phyloP scores from a whole-genome alignment of 2,888 invertebrate species.

The Scaeva pyrastri region DNA sequence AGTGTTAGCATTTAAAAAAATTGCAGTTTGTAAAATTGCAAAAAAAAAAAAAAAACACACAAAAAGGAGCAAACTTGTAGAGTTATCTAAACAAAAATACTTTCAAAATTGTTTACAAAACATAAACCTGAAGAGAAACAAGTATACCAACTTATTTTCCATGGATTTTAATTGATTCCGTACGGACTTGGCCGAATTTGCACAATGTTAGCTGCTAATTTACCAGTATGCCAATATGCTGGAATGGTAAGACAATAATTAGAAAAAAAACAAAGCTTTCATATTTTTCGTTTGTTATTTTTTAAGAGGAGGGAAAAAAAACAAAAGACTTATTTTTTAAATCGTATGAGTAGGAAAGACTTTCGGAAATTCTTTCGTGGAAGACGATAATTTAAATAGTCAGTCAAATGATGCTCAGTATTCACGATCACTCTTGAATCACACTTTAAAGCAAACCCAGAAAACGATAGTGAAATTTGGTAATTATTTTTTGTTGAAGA shows the following conservation, averaged over 20 bases:
- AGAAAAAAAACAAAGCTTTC: conserved; percentile 21
- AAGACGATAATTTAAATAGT: too few species aligned
- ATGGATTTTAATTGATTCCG: conserved; percentile 72
- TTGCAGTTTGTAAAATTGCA: conserved; percentile 42
- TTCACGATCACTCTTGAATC: too few species aligned
- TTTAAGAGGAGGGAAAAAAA: conserved; percentile 14
- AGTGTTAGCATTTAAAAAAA: conserved; percentile 56
- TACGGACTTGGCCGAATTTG: conserved; percentile 66
- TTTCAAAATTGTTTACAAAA: conserved; percentile 20
- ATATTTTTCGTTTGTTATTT: conserved; percentile 30
- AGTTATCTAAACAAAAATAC: conserved; percentile 37
- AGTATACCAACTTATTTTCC: conserved; percentile 54
- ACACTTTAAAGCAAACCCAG: too few species aligned
- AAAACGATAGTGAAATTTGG: too few species aligned
- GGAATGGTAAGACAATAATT: conserved; percentile 77
- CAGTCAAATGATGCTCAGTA: too few species aligned
- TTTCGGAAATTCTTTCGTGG: too few species aligned
- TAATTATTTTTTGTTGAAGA: too few species aligned
- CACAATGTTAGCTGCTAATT: conserved; percentile 79
- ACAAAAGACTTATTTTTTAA: not conserved
- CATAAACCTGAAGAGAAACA: conserved; percentile 43
- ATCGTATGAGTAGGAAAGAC: too few species aligned
- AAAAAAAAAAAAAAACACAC: too few species aligned
- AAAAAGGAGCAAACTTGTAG: conserved; percentile 34
- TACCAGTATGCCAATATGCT: conserved; percentile 79